Base-by-base conservation (phyloP, 2,888 invertebrate genomes). In the Clunio marinus region DNA sequence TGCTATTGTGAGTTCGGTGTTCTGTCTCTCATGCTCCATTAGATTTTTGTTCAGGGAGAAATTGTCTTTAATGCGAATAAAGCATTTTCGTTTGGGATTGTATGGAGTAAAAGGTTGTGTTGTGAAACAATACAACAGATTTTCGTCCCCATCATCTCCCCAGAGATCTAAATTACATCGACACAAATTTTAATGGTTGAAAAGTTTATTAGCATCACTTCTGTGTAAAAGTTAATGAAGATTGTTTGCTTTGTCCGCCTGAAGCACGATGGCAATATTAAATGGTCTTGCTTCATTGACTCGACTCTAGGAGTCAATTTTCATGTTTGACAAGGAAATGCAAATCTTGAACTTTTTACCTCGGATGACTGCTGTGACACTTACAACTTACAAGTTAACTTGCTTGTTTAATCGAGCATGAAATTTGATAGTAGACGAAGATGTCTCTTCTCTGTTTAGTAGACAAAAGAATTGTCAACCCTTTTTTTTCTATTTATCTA, bases 341-440 rank as follows among this genome's bases (percentile, higher is more conserved):
- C 63, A 63, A 63, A 46, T 63, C 41, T 25, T 41, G 22, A 22
- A 51, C 51, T 20, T 51, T 51, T 22, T 51, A n/a, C 22, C 57
- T 22, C 13, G 57, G 27, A 25, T 27, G 57, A 25, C 27, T 57
- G 25, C 27, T 59, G 22, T 59, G 8, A 24, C 20, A 8, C 57
- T 57, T 24, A 10, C 10, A 24, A n/a, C 35, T 32, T 15, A 25
- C 28, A 25, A 35, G 20, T 51, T 17, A 27, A 66, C 35, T 66
- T 66, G 35, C 55, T 62, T 66, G 51, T 45, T 66, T 66, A 66
- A 55, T 66, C 66, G 66, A 66, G 66, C 66, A 24, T 51, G 55
- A 66, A 66, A 55, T 66, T 66, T 63, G 63, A 63, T 63, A 41
- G 27, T 63, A 27, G 45, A 45, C 25, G 45, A 15, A 41, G n/a